Base-by-base conservation (phyloP, 2,797 vertebrate genomes). In the Hyperoplus immaculatus region DNA sequence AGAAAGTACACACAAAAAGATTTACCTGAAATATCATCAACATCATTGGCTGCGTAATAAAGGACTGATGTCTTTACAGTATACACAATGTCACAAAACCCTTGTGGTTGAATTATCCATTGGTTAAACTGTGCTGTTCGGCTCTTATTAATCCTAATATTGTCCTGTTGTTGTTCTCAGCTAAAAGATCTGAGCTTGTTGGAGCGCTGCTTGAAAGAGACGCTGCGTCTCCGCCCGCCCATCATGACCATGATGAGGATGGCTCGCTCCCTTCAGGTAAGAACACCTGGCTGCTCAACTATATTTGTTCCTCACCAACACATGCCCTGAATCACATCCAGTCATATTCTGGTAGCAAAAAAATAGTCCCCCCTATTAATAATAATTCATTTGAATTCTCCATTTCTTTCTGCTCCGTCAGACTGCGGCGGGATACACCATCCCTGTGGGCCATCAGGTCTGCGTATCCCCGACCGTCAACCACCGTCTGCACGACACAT, bases 241-340 rank as follows among this genome's bases (percentile, higher is more conserved):
- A 97, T 99, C 86, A 99, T 99, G 98, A 99, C 98, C 55, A 99
- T 99, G 95, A 99, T 99, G 98, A 97, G 98, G 87, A 95, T 99
- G 97, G 97, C 96, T 66, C 96, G 77, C 89, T 96, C 97, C 18
- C 96, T 96, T 62, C 98, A 98, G 93, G 98, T 98, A 67, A 75
- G 15, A 36, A 46, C 70, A 8, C n/a, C 38, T 39, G 12, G n/a
- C 36, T 36, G 46, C 13, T 59, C 51, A 18, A 1, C 16, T n/a
- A 13, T 13, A 29, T 21, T 14, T 58, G 4, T 36, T 45, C n/a
- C 43, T 39, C 4, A 12, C 29, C 29, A 29, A 29, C 8, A 4
- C 5, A 72, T 6, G 6, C 6, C 36, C 55, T 67, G 55, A 12
- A 54, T 55, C n/a, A 41, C 15, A 18, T 6, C 14, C 36, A 15